Percentiles rank a stretch among this genome's conserved stretches.
Conservation (phyloP, 2,888 invertebrate species). For the Stenichneumon culpator region DNA sequence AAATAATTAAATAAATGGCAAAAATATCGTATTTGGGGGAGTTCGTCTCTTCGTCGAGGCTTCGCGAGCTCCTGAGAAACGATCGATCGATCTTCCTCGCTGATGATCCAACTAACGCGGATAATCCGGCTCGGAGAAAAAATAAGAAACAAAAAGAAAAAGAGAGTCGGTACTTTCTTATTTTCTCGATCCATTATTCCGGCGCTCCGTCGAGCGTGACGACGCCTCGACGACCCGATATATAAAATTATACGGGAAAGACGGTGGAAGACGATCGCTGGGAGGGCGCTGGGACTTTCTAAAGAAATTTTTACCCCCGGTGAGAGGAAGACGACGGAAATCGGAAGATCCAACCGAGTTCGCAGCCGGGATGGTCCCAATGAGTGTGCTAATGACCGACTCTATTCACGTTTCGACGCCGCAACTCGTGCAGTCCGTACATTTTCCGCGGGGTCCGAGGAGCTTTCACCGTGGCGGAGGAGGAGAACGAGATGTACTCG, state of each 20-base stretch:
- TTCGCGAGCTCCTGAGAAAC: background rate
- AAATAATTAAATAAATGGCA: too few species aligned
- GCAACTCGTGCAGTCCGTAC: conserved; percentile 6
- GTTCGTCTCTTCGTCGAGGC: background rate
- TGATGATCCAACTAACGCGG: conserved; percentile 8
- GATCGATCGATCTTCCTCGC: conserved; percentile 27
- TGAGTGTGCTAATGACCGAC: conserved; percentile 58
- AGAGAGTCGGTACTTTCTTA: conserved; percentile 56
- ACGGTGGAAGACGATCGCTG: conserved; percentile 33
- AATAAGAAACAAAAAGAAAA: background rate
- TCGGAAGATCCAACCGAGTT: conserved; percentile 52
- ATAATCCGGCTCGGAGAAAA: background rate
- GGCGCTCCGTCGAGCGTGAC: conserved; percentile 50
- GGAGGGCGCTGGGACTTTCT: conserved; percentile 44
- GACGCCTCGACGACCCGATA: conserved; percentile 41
- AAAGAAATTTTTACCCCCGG: conserved; percentile 44
- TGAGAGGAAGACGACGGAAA: conserved; percentile 46
- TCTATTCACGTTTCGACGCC: conserved; percentile 44
- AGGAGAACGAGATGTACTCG: background rate
- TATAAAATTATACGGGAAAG: conserved; percentile 53
- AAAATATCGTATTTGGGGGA: too few species aligned
- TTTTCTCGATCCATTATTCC: conserved; percentile 60
- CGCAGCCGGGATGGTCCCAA: conserved; percentile 45
- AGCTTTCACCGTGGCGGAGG: conserved; percentile 55
- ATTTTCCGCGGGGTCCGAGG: conserved; percentile 22